A percentile compares a stretch with the other conserved stretches of the same genome.
These are phyloP conservation scores for Cheirogaleus major DNA, from an alignment of 2,797 vertebrate genomes.

Conservation along the genomic window DNA sequence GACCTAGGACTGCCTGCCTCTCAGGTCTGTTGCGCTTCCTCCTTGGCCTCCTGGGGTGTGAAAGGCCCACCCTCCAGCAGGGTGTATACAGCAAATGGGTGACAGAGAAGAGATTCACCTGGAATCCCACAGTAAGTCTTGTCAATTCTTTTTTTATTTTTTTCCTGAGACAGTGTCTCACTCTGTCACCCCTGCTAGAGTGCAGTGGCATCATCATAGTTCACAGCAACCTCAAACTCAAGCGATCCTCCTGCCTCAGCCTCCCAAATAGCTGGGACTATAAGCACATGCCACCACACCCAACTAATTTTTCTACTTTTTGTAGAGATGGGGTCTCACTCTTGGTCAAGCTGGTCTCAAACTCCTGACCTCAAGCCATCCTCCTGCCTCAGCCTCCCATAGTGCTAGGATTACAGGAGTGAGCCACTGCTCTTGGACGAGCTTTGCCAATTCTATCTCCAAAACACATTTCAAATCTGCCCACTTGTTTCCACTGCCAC, in stretches of 20 bases:
- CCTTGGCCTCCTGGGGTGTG: background rate
- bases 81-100: background rate
- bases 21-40: background rate
- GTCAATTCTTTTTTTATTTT: background rate
- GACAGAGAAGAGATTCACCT: background rate
- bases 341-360: background rate
- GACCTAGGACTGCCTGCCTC: background rate
- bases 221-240: background rate
- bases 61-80: background rate
- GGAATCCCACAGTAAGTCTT: background rate
- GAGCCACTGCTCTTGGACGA: background rate
- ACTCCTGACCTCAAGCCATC: background rate
- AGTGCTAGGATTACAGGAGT: background rate
- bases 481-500: background rate
- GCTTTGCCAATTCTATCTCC: background rate
- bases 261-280: background rate
- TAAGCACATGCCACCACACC: accelerated
- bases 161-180: background rate
- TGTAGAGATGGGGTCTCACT: background rate
- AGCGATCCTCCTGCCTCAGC: background rate
- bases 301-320: background rate
- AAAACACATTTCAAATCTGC: background rate
- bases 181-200: background rate
- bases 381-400: background rate
- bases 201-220: background rate